Base-by-base conservation (phyloP, 1,140 invertebrate genomes). In the Batillaria attramentaria region DNA sequence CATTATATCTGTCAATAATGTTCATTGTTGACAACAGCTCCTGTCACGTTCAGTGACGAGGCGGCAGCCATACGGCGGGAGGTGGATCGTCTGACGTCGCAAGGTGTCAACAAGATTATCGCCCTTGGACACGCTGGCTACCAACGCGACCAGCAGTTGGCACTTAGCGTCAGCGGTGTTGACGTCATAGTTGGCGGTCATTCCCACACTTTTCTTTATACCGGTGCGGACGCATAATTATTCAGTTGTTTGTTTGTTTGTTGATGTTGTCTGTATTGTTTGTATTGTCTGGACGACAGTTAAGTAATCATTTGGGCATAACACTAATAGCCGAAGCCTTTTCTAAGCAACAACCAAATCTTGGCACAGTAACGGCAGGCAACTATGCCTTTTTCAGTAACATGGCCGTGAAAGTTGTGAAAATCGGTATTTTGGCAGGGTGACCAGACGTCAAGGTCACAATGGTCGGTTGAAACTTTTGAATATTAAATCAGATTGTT, bases 71-170 rank as follows among this genome's bases (percentile, higher is more conserved):
- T 98, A 3, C 92, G 91, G 69, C 87, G 89, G 78, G 96, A 97
- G 90, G 94, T 94, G 3, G 89, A 92, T 31, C 91, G 85, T 13
- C 90, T 98, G 0, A 93, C 94, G 85, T 87, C 88, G 0, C 70
- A 93, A 69, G 95, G 94, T 28, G 91, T 97, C 0, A 94, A 96
- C 28, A 96, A 97, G 74, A 94, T 98, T 8, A 96, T 98, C 35
- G 96, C 95, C 4, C 87, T 98, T 13, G 97, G 97, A 0, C 97
- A 99, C 92, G 96, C 96, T 0, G 97, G 97, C 0, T 96, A 93
- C 84, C 91, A 91, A 1, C 93, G 93, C 81, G 97, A 98, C 87
- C 92, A 94, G 88, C 92, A 93, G 87, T 95, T 98, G 73, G 97
- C 96, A 0, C 91, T 95, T 37, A n/a, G n/a, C 84, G 95, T 97